Base-by-base conservation (phyloP, 2,888 invertebrate genomes). In the Nomada fucata region DNA sequence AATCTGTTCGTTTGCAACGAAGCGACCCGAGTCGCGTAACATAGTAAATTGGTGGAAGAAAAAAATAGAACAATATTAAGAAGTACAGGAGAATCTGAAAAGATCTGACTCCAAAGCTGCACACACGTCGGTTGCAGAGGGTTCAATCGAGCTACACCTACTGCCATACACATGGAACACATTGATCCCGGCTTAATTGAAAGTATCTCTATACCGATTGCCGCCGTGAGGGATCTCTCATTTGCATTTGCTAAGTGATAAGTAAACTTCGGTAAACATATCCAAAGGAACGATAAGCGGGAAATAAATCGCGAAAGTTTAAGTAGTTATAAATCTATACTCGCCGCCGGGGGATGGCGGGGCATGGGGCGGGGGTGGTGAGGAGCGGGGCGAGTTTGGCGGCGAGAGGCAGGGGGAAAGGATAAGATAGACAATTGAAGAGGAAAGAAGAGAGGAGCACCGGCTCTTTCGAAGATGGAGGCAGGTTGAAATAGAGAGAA, bases 311-410 rank as follows among this genome's bases (percentile, higher is more conserved):
- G 93, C 91, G 83, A 92, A 93, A 93, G 93, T 93, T 93, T 93
- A 93, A 93, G 93, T 92, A 93, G 93, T 93, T 93, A 93, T 93
- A 93, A 93, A 93, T 93, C 93, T 93, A 93, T 93, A 93, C 92
- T 92, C 91, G 91, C 85, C 89, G 88, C 84, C 87, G 82, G 83
- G 79, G 80, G 83, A 23, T 70, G n/a, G 11, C 1, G 50, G 11
- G 63, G 29, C 67, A 11, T 18, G 18, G 69, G 72, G 29, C 52
- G 50, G 29, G 53, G 52, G 67, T 23, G 36, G 42, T 18, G 7
- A 29, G 72, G 50, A 18, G 59, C 36, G n/a, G 20, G 44, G 26
- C 0, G 23, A 77, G 42, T 13, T 60, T 60, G 9, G n/a, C 29
- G 53, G 47, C 2, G 60, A 13, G 60, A 13, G 26, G 20, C 15